Base-by-base conservation (phyloP, 2,888 invertebrate genomes). In the Acrocyrtus sp. region DNA sequence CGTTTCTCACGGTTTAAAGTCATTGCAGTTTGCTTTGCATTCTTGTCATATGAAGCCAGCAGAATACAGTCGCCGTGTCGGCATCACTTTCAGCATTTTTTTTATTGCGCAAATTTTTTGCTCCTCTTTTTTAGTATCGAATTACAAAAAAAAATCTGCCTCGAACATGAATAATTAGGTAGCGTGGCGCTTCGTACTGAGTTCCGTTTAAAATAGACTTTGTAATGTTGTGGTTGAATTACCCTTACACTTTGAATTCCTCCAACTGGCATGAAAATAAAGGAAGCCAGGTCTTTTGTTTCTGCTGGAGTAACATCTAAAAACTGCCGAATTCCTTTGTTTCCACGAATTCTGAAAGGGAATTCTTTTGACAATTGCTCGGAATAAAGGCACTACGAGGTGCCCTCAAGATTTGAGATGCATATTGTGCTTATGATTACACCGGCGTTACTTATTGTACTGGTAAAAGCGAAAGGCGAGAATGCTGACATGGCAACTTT, bases 1-100 rank as follows among this genome's bases (percentile, higher is more conserved):
- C 54, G 50, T 72, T 72, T 72, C 72, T 72, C 72, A 72, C 72
- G 72, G 54, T 72, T 54, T 60, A 45, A 66, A 47, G 43, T 17
- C 61, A 54, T 62, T 50, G 15, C 27, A 54, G n/a, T n/a, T 21
- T 21, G 21, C 29, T 29, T 26, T 34, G 54, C 66, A 61, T 54
- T 56, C 54, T 66, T 60, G 51, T 53, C 39, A 51, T 22, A 41
- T 47, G 45, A 43, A 53, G 56, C 54, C 19, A 60, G 58, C 56
- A 34, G n/a, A n/a, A n/a, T n/a, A n/a, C 51, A 72, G 62, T 48
- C 15, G 58, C 53, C 53, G n/a, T n/a, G 72, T 60, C 72, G 72
- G 72, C 72, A 72, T 50, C 66, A 72, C 72, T 72, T 72, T 66
- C 48, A 72, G 47, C 60, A 53, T 27, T 56, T 56, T 61, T 57